Base-by-base conservation (phyloP, 2,797 vertebrate genomes). In the Coregonus suidteri region DNA sequence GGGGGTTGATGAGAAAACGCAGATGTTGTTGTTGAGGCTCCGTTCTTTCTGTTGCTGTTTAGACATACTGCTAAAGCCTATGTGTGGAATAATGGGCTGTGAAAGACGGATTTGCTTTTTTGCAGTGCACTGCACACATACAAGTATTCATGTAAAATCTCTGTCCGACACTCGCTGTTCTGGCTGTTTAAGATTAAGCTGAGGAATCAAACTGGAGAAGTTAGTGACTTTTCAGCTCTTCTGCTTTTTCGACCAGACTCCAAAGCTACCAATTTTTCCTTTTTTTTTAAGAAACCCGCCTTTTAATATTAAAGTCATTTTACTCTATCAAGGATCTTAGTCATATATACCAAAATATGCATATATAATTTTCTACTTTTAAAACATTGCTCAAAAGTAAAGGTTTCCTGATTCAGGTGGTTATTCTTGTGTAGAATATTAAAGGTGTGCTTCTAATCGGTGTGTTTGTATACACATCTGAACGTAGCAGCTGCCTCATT, bases 81-180 rank as follows among this genome's bases (percentile, higher is more conserved):
- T 77, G 69, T 75, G 76, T 69, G 71, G 34, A 76, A 78, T 78
- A 75, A 59, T 64, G 75, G 30, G 25, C 54, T 52, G 25, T 76
- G 68, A 75, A 71, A 72, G 65, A 74, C 30, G 35, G 20, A 62
- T 77, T 77, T 78, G 71, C 51, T 34, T 80, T 76, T 81, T 74
- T 75, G 62, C 64, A n/a, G 30, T 75, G 73, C 75, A 66, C 71
- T 75, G 53, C 52, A 66, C 66, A 80, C 81, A 75, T 47, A 47
- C 41, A 47, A 47, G 41, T 75, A 75, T 54, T 79, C 66, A 81
- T 82, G 71, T 80, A 79, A 79, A 80, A 85, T 80, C 72, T 65
- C 53, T 47, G 67, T n/a, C 20, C 2, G n/a, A 16, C 64, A 66
- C 64, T 64, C n/a, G 37, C 77, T 71, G 35, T 66, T 66, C 25